Evolutionary conservation across 2,797 vertebrate genomes (phyloP).

Genomic region (Babyrousa celebensis): DNA sequence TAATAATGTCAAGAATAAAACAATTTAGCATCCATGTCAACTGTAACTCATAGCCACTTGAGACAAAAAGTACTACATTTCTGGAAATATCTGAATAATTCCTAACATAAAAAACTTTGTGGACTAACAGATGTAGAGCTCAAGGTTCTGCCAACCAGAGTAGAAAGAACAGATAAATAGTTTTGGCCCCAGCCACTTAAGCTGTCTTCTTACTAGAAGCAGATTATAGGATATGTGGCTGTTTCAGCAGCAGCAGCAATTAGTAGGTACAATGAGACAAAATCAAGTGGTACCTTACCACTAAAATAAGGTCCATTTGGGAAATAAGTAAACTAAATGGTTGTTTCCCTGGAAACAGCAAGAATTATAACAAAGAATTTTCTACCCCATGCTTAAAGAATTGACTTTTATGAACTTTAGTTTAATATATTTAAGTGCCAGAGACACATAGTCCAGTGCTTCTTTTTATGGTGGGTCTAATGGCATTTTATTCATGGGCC

Average conservation of each 20-base stretch:
- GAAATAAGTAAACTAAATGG: conserved; percentile 67
- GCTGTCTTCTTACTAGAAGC: conserved; percentile 22
- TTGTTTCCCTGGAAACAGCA: conserved; percentile 74
- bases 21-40: conserved; percentile 61
- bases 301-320: conserved; percentile 39
- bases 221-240: not conserved
- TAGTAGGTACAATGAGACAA: conserved; percentile 59
- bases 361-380: conserved; percentile 53
- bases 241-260: conserved; percentile 65
- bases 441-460: not conserved
- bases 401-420: not conserved
- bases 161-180: not conserved
- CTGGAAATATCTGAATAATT: conserved; percentile 42
- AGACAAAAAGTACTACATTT: not conserved
- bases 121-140: conserved; percentile 49
- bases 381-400: not conserved
- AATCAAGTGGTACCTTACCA: conserved; percentile 22
- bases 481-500: conserved; percentile 61
- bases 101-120: conserved; percentile 52
- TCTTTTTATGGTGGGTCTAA: not conserved
- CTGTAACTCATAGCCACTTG: conserved; percentile 34
- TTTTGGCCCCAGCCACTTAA: not conserved
- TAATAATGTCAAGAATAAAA: conserved; percentile 53
- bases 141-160: conserved; percentile 8
- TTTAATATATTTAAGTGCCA: not conserved